Percentiles rank a stretch among this genome's conserved stretches.
Conservation (phyloP, 2,888 invertebrate species). For the Melinaea marsaeus region DNA sequence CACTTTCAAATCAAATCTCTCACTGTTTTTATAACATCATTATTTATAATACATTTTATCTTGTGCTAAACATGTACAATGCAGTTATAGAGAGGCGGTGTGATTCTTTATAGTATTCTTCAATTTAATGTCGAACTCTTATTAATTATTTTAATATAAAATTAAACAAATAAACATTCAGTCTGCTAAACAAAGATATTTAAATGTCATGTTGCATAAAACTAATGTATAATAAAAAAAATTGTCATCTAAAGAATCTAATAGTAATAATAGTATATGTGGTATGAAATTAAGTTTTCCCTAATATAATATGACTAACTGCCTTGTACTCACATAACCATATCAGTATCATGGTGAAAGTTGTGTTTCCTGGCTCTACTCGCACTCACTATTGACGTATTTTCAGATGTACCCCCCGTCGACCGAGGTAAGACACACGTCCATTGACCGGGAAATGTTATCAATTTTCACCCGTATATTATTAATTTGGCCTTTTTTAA, state of each 20-base stretch:
- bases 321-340: slow-evolving; percentile 62
- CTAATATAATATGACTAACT: slow-evolving; percentile 50
- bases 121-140: too few species aligned
- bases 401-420: slow-evolving; percentile 68
- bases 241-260: too few species aligned
- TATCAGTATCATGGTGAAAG: slow-evolving; percentile 50
- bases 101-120: background rate
- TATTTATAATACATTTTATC: slow-evolving; percentile 18
- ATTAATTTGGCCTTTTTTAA: slow-evolving; percentile 33
- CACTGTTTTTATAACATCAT: too few species aligned
- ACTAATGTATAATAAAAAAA: too few species aligned
- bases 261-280: too few species aligned
- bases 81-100: slow-evolving; percentile 24
- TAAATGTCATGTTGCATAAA: too few species aligned
- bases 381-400: slow-evolving; percentile 60
- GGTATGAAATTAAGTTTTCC: too few species aligned
- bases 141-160: too few species aligned
- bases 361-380: slow-evolving; percentile 62
- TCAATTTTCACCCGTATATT: slow-evolving; percentile 53
- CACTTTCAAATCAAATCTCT: too few species aligned
- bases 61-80: slow-evolving; percentile 29
- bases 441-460: slow-evolving; percentile 63
- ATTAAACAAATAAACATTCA: too few species aligned
- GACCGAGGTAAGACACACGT: slow-evolving; percentile 69
- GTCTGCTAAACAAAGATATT: too few species aligned